phyloP scores from a whole-genome alignment of 1,140 invertebrate genomes.

The Drosophila repleta region DNA sequence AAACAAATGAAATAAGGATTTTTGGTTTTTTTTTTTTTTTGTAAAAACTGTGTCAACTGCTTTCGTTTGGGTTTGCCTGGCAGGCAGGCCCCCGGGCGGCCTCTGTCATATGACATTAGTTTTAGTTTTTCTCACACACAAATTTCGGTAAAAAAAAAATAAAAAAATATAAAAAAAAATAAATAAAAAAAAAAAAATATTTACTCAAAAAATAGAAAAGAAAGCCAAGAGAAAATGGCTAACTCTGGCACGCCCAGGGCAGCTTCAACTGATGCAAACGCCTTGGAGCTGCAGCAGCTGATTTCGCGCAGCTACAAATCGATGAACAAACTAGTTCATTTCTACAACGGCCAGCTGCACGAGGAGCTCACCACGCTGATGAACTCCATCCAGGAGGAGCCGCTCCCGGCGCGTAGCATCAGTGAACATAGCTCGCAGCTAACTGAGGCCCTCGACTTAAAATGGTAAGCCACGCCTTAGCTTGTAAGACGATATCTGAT shows the following conservation, averaged over 20 bases:
- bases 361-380: slow-evolving; percentile 16
- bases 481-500: too few relatives aligned
- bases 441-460: slow-evolving; percentile 29
- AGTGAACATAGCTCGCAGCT: slow-evolving; percentile 32
- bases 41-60: background rate
- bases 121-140: slow-evolving; percentile 9
- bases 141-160: slow-evolving; percentile 19
- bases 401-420: background rate
- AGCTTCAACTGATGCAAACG: slow-evolving; percentile 10
- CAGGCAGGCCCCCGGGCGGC: background rate
- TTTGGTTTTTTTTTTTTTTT: background rate
- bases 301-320: slow-evolving; percentile 33
- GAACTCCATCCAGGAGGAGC: slow-evolving; percentile 5
- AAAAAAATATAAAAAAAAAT: slow-evolving; percentile 4
- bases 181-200: slow-evolving; percentile 16
- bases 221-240: slow-evolving; percentile 14
- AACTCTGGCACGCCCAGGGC: slow-evolving; percentile 18
- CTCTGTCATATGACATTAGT: slow-evolving; percentile 8
- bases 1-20: background rate
- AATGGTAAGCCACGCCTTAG: slow-evolving; percentile 4
- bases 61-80: slow-evolving; percentile 1
- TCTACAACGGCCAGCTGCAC: slow-evolving; percentile 31
- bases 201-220: slow-evolving; percentile 6
- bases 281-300: slow-evolving; percentile 28
- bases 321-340: slow-evolving; percentile 26